A percentile compares a stretch with the other conserved stretches of the same genome.
Conservation (phyloP, 2,888 invertebrate genomes). For the Metacarcinus magister region DNA sequence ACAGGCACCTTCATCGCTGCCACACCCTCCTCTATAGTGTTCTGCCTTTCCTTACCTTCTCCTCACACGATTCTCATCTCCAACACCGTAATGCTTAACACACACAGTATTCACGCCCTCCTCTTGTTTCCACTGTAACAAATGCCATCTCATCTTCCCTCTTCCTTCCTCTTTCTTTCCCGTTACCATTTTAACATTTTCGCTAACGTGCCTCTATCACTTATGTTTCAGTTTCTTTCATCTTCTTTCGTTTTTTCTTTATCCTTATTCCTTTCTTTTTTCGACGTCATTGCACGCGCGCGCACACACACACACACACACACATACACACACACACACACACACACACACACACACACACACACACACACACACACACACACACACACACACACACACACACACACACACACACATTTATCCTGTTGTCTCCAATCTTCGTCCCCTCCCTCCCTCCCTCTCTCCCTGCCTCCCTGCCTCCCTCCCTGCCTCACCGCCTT, state of each 20-base stretch:
- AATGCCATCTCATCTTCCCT: neutral
- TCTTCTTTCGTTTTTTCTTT: neutral
- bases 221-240: neutral
- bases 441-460: neutral
- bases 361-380: no score
- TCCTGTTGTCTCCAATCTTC: conserved; percentile 14
- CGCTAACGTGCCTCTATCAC: neutral
- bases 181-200: neutral
- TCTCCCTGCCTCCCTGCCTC: neutral
- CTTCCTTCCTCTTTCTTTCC: neutral
- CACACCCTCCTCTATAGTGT: neutral
- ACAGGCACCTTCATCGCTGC: neutral
- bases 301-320: conserved; percentile 10
- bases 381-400: no score
- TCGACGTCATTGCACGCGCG: neutral
- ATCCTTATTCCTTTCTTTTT: neutral
- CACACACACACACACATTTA: neutral
- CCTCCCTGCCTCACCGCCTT: neutral
- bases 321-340: conserved; percentile 11
- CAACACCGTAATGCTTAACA: neutral
- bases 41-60: neutral
- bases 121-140: no score
- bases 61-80: neutral
- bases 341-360: no score
- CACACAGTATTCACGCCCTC: no score